Evolutionary conservation across 2,113 vertebrate species (phyloP), one percentile per base, ranked within the genome.

Genomic region (Notarius quadriscutis): DNA sequence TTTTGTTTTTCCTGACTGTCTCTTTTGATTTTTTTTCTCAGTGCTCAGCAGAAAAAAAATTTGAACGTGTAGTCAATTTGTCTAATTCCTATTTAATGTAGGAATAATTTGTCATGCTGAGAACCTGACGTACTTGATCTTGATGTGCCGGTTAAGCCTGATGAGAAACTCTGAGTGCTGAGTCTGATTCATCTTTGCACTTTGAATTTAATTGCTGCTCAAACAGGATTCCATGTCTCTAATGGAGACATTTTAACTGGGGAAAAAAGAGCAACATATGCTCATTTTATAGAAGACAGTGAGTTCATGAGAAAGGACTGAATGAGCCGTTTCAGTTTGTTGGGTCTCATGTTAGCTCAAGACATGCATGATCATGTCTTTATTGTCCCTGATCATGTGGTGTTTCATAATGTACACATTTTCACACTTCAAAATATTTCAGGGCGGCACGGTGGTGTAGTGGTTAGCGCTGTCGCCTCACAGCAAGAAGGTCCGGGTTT

Each of bases 181-280:
- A 17, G 30, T 79, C 77, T 55, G 77, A 79, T 79, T 57, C 27
- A 30, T 30, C 53, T 57, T 27, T 8, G 7, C 25, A 27, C n/a
- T 79, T 79, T 27, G 8, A 79, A 79, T 57, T 79, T 15, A 27
- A 79, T 79, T 79, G 55, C 51, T 79, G 51, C 77, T 57, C 51
- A 27, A 17, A 57, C 17, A 79, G 10, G 9, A n/a, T 25, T 77
- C 15, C 77, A 55, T 7, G 5, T 79, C 51, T 79, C 77, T 57
- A 10, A 58, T 30, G 53, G 25, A 55, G 53, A 30, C 2, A 15
- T 2, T 30, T 57, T 79, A 27, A 78, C 15, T 53, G 11, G 20
- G 1, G 2, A n/a, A 11, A 74, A 22, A 20, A 22, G 18, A n/a
- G 12, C 11, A 27, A 5, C 27, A 34, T 25, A 65, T 62, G 60